Percentiles rank a stretch among this genome's conserved stretches.
Evolutionary conservation across 2,113 vertebrate genomes (phyloP).

Genomic region (Albula goreensis): DNA sequence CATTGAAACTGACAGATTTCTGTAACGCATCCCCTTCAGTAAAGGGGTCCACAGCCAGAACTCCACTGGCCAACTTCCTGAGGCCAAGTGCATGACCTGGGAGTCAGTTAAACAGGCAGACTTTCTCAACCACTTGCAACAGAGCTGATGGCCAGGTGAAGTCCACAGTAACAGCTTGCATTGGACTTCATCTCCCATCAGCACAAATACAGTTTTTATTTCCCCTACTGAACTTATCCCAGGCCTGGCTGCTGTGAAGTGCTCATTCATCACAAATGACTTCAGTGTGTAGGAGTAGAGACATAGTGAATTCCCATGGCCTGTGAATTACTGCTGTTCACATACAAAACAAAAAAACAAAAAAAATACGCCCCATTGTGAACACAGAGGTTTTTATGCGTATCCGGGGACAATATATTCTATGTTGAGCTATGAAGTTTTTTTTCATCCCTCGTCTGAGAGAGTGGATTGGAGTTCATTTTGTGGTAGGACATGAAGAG

Average conservation of each 20-base stretch:
- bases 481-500: not conserved
- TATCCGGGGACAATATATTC: not conserved
- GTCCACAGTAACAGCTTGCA: no score
- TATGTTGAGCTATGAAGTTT: not conserved
- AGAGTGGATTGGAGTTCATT: not conserved
- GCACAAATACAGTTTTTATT: no score
- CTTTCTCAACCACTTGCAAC: no score
- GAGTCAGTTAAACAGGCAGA: not conserved
- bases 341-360: not conserved
- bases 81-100: not conserved
- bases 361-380: not conserved
- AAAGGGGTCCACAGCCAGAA: not conserved
- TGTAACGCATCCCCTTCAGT: not conserved
- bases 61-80: slow-evolving; percentile 8
- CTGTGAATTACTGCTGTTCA: slow-evolving; percentile 4
- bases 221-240: no score
- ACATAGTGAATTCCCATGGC: slow-evolving; percentile 11
- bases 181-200: no score
- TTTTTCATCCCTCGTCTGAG: not conserved
- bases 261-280: slow-evolving; percentile 13
- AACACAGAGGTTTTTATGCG: slow-evolving; percentile 4
- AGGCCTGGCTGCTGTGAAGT: slow-evolving; percentile 9
- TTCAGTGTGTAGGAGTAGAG: not conserved
- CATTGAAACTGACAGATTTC: not conserved
- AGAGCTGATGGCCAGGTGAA: no score